Evolutionary conservation across 2,113 vertebrate genomes (phyloP).

Genomic region (Apaloderma vittatum): DNA sequence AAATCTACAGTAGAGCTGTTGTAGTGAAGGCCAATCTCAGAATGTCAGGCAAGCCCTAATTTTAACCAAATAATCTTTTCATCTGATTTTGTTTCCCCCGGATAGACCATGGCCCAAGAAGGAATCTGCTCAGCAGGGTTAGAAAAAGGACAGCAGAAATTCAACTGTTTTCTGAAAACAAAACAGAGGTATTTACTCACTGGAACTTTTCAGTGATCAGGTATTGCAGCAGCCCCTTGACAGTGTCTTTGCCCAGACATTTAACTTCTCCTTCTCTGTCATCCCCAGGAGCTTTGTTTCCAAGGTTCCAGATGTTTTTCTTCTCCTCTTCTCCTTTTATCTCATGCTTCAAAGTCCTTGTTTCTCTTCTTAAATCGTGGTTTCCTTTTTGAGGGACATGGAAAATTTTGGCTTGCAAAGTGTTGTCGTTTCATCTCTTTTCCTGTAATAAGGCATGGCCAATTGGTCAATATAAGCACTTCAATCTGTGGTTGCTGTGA

Average conservation of each 20-base stretch:
- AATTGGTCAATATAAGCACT: background rate
- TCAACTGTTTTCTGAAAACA: accelerated
- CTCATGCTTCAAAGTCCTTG: background rate
- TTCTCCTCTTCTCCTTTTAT: background rate
- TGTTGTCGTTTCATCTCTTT: background rate
- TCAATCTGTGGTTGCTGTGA: background rate
- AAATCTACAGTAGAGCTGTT: background rate
- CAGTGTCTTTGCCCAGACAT: background rate
- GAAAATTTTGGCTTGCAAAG: background rate
- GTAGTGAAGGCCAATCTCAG: background rate
- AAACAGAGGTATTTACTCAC: background rate
- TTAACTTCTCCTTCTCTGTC: background rate
- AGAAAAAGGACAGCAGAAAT: background rate
- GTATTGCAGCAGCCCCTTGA: background rate
- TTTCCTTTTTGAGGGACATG: background rate
- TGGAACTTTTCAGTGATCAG: background rate
- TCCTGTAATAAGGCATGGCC: background rate
- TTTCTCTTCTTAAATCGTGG: background rate
- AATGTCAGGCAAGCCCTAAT: background rate
- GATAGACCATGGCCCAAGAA: background rate
- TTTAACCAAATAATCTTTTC: background rate
- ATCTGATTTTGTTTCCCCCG: background rate
- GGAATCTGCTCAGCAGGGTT: background rate
- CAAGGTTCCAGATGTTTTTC: background rate
- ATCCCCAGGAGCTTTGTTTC: background rate